Evolutionary conservation across 2,888 invertebrate genomes (phyloP).

Genomic region (Schizotus pectinicornis): DNA sequence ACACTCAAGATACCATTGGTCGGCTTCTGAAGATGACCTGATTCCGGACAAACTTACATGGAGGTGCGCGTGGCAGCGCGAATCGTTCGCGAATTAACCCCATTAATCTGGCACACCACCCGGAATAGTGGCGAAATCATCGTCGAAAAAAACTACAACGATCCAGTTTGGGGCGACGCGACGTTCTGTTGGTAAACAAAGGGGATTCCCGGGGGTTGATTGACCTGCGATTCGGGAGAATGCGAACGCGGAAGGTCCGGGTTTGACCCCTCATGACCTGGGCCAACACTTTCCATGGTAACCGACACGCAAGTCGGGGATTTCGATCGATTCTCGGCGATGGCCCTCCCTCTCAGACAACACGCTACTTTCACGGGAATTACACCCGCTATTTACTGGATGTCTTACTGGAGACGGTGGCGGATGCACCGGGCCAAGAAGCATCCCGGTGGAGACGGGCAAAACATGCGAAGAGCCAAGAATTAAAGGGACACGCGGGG

Average conservation of each 20-base stretch:
- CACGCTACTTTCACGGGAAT: constrained; percentile 26
- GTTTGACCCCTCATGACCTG: constrained; percentile 61
- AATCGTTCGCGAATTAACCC: background rate
- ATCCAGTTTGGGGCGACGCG: background rate
- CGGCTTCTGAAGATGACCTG: constrained; percentile 44
- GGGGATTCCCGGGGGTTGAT: constrained; percentile 40
- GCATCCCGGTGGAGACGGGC: no score
- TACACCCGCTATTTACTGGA: constrained; percentile 3
- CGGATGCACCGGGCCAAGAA: no score
- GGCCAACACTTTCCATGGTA: constrained; percentile 62
- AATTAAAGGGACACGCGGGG: no score
- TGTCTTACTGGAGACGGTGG: background rate
- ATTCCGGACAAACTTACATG: constrained; percentile 37
- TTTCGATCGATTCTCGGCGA: constrained; percentile 54
- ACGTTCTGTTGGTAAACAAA: constrained; percentile 45
- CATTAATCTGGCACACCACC: background rate
- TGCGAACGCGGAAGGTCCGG: constrained; percentile 57
- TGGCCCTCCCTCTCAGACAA: constrained; percentile 40
- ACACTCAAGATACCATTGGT: constrained; percentile 33
- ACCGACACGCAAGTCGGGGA: constrained; percentile 59
- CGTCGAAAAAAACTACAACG: no score
- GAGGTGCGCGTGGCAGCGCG: constrained; percentile 26
- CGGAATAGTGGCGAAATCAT: background rate
- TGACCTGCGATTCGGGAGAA: constrained; percentile 42
- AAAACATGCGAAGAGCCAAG: no score